Evolutionary conservation across 1,140 invertebrate genomes (phyloP), one percentile per base, ranked within the genome.

Genomic region (Zophobas atratus): DNA sequence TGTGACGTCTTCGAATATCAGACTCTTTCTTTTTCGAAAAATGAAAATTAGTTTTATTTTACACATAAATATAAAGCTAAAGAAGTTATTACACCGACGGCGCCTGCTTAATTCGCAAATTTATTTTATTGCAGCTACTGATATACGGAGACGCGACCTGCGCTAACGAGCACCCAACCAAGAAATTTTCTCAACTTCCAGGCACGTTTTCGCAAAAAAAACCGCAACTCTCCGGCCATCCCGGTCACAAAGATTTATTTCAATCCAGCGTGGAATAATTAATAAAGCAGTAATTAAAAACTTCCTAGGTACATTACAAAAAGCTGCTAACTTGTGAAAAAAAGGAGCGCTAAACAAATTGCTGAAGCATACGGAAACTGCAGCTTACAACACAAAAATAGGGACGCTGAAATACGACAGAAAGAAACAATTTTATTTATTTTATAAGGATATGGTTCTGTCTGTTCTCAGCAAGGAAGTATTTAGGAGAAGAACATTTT

Each of bases 1-100:
- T 78, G 57, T 77, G 55, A 71, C 55, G 72, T 77, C 76, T 77
- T 77, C 39, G 70, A 67, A 67, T 67, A 67, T 67, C 60, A 43
- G 60, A 43, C 32, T 60, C n/a, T 57, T 49, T 41, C 56, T 8
- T 71, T 72, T 72, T 35, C 57, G 72, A 74, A 74, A 74, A 55
- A 74, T 74, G 72, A 74, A 74, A 74, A 74, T 74, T 74, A 74
- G 72, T 74, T 55, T 55, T 74, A 41, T 74, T 57, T 74, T 41
- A 74, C 51, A 56, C 72, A 67, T 67, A 67, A 67, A 67, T 67
- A 67, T 67, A 67, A 8, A 46, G 8, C 38, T 5, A 57, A 57
- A 4, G 55, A 67, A 38, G 60, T 67, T 67, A 67, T 67, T 67
- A 67, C 60, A 5, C 60, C 39, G 33, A 39, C 38, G 60, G 60